Evolutionary conservation across 2,797 vertebrate species (phyloP).

Genomic region (Nannoperca australis): DNA sequence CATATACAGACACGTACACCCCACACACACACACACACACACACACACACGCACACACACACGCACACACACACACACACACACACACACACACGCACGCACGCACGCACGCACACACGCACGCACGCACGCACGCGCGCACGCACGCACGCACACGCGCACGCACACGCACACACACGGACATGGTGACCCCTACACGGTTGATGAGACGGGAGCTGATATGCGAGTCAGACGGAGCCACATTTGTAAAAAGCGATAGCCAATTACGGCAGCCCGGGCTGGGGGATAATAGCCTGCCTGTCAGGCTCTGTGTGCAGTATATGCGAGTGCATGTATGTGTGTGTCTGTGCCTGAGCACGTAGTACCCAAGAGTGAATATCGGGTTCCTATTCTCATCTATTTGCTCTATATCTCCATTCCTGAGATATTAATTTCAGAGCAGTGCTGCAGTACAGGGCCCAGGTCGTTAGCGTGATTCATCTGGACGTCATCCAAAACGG

Average conservation of each 20-base stretch:
- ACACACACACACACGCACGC: slow-evolving; percentile 39
- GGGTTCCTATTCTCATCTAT: slow-evolving; percentile 90
- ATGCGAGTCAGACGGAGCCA: slow-evolving; percentile 84
- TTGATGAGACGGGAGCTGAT: slow-evolving; percentile 84
- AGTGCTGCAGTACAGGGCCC: slow-evolving; percentile 82
- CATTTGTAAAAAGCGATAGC: slow-evolving; percentile 89
- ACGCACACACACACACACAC: slow-evolving; percentile 46
- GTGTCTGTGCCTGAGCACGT: slow-evolving; percentile 66
- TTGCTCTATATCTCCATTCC: slow-evolving; percentile 88
- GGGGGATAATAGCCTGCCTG: slow-evolving; percentile 89
- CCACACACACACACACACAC: slow-evolving; percentile 42
- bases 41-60: not conserved
- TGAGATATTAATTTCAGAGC: slow-evolving; percentile 88
- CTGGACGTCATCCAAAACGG: slow-evolving; percentile 79
- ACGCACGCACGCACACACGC: slow-evolving; percentile 46
- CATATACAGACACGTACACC: slow-evolving; percentile 35
- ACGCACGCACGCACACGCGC: slow-evolving; percentile 34
- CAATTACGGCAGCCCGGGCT: slow-evolving; percentile 88
- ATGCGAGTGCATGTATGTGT: slow-evolving; percentile 63
- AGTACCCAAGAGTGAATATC: slow-evolving; percentile 83
- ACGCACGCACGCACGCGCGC: slow-evolving; percentile 27
- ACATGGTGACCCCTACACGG: slow-evolving; percentile 81
- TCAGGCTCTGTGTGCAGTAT: slow-evolving; percentile 80
- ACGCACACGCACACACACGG: slow-evolving; percentile 48
- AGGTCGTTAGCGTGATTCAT: slow-evolving; percentile 88